Conservation (phyloP, 1,140 invertebrate species). For the Dreissena rostriformis region DNA sequence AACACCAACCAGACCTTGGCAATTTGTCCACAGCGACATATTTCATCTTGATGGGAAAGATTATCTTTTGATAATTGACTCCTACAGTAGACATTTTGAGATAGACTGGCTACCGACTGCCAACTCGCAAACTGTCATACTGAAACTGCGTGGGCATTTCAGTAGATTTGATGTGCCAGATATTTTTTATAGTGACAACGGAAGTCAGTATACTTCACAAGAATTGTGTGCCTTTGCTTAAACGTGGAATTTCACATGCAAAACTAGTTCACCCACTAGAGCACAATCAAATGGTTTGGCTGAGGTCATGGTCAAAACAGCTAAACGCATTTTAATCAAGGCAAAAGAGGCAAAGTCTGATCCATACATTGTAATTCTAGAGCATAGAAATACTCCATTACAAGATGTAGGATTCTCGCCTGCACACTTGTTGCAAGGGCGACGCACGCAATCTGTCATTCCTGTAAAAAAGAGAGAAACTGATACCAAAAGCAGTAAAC, state of each 20-base stretch:
- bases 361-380: constrained; percentile 2
- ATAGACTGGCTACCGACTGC: neutral
- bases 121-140: neutral
- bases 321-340: neutral
- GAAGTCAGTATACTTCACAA: neutral
- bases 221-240: neutral
- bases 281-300: neutral
- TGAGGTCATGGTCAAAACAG: neutral
- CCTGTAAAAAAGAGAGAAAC: neutral
- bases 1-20: constrained; percentile 6
- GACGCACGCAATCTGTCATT: neutral
- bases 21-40: neutral
- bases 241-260: neutral
- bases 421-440: neutral
- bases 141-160: neutral
- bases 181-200: too few relatives aligned
- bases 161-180: too few relatives aligned
- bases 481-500: neutral
- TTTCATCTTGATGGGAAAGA: neutral
- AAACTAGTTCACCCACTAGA: neutral
- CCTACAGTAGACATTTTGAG: neutral
- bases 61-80: neutral
- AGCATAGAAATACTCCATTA: constrained; percentile 11
- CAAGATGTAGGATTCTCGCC: constrained; percentile 4
- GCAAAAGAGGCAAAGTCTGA: constrained; percentile 3